phyloP scores from a whole-genome alignment of 2,797 vertebrate genomes.

The Protonibea diacanthus region DNA sequence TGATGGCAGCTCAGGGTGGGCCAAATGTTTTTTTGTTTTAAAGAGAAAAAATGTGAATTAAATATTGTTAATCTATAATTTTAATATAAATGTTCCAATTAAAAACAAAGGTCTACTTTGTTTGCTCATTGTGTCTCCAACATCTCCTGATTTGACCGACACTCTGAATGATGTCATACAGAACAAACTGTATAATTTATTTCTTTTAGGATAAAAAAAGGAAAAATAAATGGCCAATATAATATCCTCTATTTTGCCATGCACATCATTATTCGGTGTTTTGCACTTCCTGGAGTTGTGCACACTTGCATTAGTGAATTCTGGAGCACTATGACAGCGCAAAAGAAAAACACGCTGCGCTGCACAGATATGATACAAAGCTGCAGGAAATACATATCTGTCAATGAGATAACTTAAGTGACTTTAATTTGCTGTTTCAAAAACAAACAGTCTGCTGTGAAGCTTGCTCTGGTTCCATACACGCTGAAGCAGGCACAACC shows the following conservation, averaged over 20 bases:
- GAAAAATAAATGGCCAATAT: not conserved
- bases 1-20: too few species aligned
- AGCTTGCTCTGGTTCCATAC: not conserved
- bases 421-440: not conserved
- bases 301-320: not conserved
- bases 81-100: too few species aligned
- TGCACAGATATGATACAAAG: not conserved
- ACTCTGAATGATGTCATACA: too few species aligned
- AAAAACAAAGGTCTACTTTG: too few species aligned
- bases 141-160: too few species aligned
- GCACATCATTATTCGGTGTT: not conserved
- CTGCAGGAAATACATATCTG: slow-evolving; percentile 14
- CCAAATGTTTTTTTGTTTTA: too few species aligned
- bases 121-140: too few species aligned
- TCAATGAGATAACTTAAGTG: not conserved
- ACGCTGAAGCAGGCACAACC: not conserved
- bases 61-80: too few species aligned
- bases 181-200: too few species aligned
- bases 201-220: too few species aligned
- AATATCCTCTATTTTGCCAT: not conserved
- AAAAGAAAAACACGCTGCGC: not conserved
- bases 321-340: not conserved
- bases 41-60: too few species aligned
- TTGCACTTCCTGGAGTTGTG: not conserved
- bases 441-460: not conserved